These are phyloP conservation scores for Carduelis carduelis DNA, from an alignment of 2,797 vertebrate genomes.

Conservation along the genomic window DNA sequence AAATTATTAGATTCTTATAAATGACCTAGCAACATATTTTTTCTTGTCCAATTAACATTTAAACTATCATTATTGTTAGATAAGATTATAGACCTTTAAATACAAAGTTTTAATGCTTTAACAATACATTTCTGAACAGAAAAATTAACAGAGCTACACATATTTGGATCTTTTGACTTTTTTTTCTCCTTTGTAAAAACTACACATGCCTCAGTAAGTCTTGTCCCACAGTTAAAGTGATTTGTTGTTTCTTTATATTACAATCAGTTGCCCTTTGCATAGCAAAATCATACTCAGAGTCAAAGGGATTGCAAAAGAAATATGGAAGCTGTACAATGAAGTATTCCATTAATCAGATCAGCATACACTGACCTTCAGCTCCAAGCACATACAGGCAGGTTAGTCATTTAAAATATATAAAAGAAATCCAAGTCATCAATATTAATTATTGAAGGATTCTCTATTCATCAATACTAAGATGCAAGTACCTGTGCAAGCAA, in stretches of 20 bases:
- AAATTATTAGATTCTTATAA: constrained; percentile 24
- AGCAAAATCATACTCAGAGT: background rate
- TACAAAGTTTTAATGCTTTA: constrained; percentile 6
- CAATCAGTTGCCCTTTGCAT: background rate
- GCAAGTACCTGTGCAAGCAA: background rate
- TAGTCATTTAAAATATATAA: background rate
- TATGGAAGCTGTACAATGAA: background rate
- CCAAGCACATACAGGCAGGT: background rate
- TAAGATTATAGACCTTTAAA: constrained; percentile 16
- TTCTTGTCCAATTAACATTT: constrained; percentile 15
- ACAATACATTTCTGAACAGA: background rate
- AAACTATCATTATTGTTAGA: constrained; percentile 29
- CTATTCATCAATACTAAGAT: background rate
- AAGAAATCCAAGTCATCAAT: background rate
- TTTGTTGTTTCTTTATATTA: background rate
- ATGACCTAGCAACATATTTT: background rate
- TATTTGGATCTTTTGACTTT: background rate
- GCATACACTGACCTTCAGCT: background rate
- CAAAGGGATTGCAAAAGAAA: background rate
- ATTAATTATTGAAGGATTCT: background rate
- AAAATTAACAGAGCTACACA: background rate
- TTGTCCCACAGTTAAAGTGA: background rate
- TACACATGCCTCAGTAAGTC: background rate
- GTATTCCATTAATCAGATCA: background rate
- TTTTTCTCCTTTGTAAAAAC: background rate